These are phyloP conservation scores for Pontoporia blainvillei DNA, from an alignment of 2,113 vertebrate species.

Conservation along the genomic window DNA sequence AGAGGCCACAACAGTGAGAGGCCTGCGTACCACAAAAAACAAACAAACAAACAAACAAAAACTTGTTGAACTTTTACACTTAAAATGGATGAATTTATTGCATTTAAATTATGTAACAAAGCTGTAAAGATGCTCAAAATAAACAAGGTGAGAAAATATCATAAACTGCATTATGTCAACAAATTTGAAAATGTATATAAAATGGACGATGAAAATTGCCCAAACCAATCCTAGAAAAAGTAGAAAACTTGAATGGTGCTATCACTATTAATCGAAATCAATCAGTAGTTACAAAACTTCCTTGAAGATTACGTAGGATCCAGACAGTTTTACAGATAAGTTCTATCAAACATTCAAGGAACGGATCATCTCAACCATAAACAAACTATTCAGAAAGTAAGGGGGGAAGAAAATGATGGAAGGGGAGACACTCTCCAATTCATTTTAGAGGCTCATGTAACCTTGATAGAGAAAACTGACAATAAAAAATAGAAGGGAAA, in stretches of 20 bases:
- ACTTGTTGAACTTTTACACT: not conserved
- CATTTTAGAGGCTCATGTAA: not conserved
- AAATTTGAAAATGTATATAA: not conserved
- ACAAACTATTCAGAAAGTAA: not conserved
- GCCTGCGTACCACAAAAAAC: no score
- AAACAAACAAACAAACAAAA: not conserved
- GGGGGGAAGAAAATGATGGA: fast-evolving
- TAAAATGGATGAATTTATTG: not conserved
- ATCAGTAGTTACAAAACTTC: not conserved
- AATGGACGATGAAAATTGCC: not conserved
- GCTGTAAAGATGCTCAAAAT: not conserved
- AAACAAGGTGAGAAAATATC: not conserved
- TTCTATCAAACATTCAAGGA: not conserved
- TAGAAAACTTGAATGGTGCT: not conserved
- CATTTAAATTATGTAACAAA: not conserved
- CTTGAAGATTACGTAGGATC: not conserved
- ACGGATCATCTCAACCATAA: not conserved
- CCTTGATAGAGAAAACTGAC: not conserved
- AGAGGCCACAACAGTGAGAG: no score
- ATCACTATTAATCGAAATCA: not conserved
- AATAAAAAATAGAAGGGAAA: not conserved
- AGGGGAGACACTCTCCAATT: not conserved
- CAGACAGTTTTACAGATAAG: not conserved
- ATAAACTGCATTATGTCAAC: not conserved
- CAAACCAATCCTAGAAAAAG: not conserved